Base-by-base conservation (phyloP, 2,888 invertebrate genomes). In the Myopa tessellatipennis region DNA sequence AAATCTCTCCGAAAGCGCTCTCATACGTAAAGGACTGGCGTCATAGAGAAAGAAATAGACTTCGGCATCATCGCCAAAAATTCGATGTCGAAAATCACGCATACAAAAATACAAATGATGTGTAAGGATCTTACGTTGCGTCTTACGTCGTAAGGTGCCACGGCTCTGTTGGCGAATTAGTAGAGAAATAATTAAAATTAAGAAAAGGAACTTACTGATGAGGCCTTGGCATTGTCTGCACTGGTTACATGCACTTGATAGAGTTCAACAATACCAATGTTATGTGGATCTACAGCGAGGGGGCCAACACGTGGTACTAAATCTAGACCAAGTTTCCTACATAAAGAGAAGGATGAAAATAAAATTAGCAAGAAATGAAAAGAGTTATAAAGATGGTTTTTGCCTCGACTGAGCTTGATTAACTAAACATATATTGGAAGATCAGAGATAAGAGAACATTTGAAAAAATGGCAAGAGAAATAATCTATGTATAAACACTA, bases 251-350 rank as follows among this genome's bases (percentile, higher is more conserved):
- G 94, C 38, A 96, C 95, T 86, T 95, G 93, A 89, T 97, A 96
- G 26, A 98, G 91, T 84, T 96, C 95, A 70, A 97, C 95, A 58
- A 96, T 93, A 82, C 97, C 97, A 90, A 96, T 95, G 71, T 94
- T 92, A 85, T 96, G 96, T 50, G 96, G 95, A 87, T 97, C 96
- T 58, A 98, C 96, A 88, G 96, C 96, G 86, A 96, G 93, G 40
- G 96, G 94, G 52, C 96, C 96, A 81, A 95, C 93, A 40, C 98
- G 92, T 0, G 98, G 98, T 38, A 98, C 98, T 86, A 98, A 90
- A 90, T 98, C 98, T 86, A 98, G 89, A 0, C 95, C 96, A 73
- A 98, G 92, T 91, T 97, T 96, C 88, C 98, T 98, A 61, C 92
- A 26, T 26, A 26, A 26, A 26, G 26, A 26, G 26, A 26, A 26